Evolutionary conservation across 2,888 invertebrate species (phyloP), one percentile per base, ranked within the genome.

Genomic region (Drosophila macrospina): DNA sequence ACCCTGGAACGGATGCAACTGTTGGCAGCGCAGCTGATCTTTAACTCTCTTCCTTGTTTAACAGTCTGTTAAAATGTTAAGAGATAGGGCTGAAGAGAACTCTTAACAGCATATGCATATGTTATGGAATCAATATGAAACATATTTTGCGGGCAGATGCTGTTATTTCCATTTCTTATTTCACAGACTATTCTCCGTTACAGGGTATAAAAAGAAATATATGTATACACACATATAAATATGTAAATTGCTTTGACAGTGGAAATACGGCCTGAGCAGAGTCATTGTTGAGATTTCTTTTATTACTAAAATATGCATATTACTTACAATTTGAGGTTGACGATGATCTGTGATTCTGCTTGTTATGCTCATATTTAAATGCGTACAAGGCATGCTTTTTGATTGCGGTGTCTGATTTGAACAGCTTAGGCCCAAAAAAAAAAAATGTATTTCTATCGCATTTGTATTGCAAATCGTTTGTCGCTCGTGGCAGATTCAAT

Each of bases 221-320:
- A 26, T 41, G 15, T 26, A 24, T 52, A 20, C 28, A 15, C 36
- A 37, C 32, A 16, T 45, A 36, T 32, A 47, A 47, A 11, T 48
- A 87, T 83, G 86, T 69, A 86, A 88, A 83, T 88, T 69, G 78
- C 69, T 66, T 56, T 86, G 86, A 65, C 80, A 71, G 74, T 71
- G 84, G 56, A 67, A 67, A 54, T 57, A 66, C 44, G 63, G 61
- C 64, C 56, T 47, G 52, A 42, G 70, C 67, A 63, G 15, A 26
- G 48, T 41, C 57, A 64, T 59, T 74, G 64, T 64, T 61, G 62
- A 47, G 61, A 45, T 71, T 70, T 63, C 65, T 45, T 56, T 73
- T 80, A 85, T 86, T 69, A 63, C 60, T 76, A 68, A 85, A 65
- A 80, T 82, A 86, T 82, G 83, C 77, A 80, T 86, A 86, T 73